A percentile compares a stretch with the other conserved stretches of the same genome.
phyloP scores from a whole-genome alignment of 2,888 invertebrate species.

The Gnatocerus cornutus region DNA sequence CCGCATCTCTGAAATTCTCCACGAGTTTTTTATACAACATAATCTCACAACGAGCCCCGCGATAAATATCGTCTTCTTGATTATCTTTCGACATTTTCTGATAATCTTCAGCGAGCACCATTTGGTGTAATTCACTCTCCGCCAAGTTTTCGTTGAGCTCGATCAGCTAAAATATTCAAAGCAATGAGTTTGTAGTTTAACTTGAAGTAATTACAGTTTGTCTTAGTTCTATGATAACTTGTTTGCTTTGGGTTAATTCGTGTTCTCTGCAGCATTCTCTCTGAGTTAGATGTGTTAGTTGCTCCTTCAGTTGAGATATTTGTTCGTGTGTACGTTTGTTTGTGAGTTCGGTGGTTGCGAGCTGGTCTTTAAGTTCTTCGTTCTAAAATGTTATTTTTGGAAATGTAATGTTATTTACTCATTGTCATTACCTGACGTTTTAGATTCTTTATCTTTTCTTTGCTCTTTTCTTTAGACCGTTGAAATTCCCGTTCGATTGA shows the following conservation, averaged over 20 bases:
- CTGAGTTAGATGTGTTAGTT: slow-evolving; percentile 7
- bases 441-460: slow-evolving; percentile 55
- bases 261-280: slow-evolving; percentile 52
- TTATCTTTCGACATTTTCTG: not conserved
- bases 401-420: not conserved
- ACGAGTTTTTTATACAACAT: slow-evolving; percentile 59
- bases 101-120: slow-evolving; percentile 10
- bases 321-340: slow-evolving; percentile 14
- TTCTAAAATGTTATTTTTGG: slow-evolving; percentile 31
- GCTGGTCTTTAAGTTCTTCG: slow-evolving; percentile 58
- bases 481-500: slow-evolving; percentile 62
- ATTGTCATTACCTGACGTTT: slow-evolving; percentile 32
- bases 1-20: slow-evolving; percentile 58
- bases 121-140: slow-evolving; percentile 34
- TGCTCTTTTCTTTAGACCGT: slow-evolving; percentile 54
- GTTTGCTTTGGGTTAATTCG: slow-evolving; percentile 58
- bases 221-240: slow-evolving; percentile 61
- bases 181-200: not conserved
- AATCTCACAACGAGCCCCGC: slow-evolving; percentile 57
- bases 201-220: slow-evolving; percentile 55
- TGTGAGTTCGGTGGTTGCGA: slow-evolving; percentile 40
- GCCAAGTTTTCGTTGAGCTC: slow-evolving; percentile 59
- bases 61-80: slow-evolving; percentile 15
- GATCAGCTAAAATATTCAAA: slow-evolving; percentile 53
- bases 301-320: slow-evolving; percentile 10